These are phyloP conservation scores for Peromyscus attwateri DNA, from an alignment of 2,797 vertebrate species.

Conservation along the genomic window DNA sequence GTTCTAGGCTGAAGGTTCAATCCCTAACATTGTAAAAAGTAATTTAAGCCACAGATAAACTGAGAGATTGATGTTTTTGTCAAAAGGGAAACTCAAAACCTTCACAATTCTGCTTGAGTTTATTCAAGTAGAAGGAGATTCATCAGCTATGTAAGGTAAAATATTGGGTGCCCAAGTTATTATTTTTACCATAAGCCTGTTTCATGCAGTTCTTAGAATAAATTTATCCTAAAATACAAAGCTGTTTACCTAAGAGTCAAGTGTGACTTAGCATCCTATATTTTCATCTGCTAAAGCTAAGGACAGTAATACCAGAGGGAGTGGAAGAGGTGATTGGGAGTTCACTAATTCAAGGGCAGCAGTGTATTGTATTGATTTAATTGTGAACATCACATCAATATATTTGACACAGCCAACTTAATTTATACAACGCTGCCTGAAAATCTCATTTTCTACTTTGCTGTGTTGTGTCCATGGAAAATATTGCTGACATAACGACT, in stretches of 20 bases:
- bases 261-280: neutral
- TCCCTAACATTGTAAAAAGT: neutral
- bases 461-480: conserved; percentile 16
- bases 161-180: neutral
- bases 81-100: neutral
- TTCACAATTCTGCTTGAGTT: neutral
- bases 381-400: neutral
- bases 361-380: neutral
- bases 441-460: conserved; percentile 18
- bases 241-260: neutral
- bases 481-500: conserved; percentile 9
- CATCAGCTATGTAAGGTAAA: neutral
- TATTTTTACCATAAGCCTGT: neutral
- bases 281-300: neutral
- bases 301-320: neutral
- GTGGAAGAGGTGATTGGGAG: neutral
- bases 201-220: neutral
- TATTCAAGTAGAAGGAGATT: neutral
- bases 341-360: neutral
- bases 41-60: neutral
- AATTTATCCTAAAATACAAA: neutral
- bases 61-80: neutral
- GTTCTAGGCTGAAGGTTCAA: neutral
- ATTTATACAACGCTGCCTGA: neutral
- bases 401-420: neutral